Conservation (phyloP, 2,113 vertebrate genomes). For the Pongo pygmaeus region DNA sequence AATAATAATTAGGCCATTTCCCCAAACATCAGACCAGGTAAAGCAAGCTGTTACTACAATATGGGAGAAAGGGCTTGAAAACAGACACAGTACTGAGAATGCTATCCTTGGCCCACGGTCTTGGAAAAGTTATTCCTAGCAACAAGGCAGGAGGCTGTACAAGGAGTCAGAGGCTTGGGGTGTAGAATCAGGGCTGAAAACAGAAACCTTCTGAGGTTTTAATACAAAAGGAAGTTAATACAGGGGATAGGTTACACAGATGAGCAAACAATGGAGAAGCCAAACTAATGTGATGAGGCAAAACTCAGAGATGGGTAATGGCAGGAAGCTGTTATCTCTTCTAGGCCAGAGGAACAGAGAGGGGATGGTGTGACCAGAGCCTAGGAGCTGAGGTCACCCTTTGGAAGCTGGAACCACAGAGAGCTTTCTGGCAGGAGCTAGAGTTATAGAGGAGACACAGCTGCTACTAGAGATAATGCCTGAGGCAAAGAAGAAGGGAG, state of each 20-base stretch:
- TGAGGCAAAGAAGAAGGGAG: not conserved
- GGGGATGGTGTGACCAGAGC: not conserved
- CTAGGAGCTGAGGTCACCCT: not conserved
- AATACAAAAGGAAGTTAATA: not conserved
- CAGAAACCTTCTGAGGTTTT: not conserved
- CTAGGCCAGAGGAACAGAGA: not conserved
- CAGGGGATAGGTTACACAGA: not conserved
- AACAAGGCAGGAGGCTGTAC: not conserved
- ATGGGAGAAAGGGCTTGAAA: not conserved
- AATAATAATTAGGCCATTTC: not conserved
- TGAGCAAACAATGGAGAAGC: not conserved
- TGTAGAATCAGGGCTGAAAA: not conserved
- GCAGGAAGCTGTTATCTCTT: not conserved
- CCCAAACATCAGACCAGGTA: not conserved
- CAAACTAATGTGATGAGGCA: not conserved
- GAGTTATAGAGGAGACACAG: not conserved
- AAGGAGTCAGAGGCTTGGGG: not conserved
- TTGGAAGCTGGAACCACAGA: not conserved
- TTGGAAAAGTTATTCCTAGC: not conserved
- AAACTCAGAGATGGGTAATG: not conserved
- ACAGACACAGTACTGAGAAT: no score
- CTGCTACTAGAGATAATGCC: not conserved
- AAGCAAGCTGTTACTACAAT: not conserved
- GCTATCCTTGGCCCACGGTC: not conserved
- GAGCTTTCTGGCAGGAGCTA: not conserved